Base-by-base conservation (phyloP, 2,888 invertebrate genomes). In the Dasypolia templi region DNA sequence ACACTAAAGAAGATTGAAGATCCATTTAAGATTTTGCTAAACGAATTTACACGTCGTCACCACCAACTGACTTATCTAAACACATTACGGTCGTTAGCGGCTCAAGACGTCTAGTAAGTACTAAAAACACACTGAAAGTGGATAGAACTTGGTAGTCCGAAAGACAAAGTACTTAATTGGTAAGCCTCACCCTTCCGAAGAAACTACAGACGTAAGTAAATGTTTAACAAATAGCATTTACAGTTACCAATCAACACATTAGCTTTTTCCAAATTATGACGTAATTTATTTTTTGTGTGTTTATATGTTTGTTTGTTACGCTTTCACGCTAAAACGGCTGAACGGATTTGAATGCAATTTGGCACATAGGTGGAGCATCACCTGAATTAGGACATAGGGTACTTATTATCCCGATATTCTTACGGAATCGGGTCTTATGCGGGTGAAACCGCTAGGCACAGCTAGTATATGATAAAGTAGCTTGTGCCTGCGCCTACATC, bases 51-150 rank as follows among this genome's bases (percentile, higher is more conserved):
- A 62, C 22, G n/a, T 35, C n/a, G 29, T 39, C 12, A 46, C 51
- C 46, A 69, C 29, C 19, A 64, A 29, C 17, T 46, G 29, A 61
- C n/a, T 63, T 46, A 39, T 53, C 49, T 32, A 42, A 75, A 46
- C 29, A 56, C 22, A 56, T 46, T 17, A 19, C 53, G 39, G 14
- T 32, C 29, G 11, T 19, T 35, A 22, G 29, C 7, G 29, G 4
- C n/a, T 22, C 0, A 26, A 22, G 6, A 17, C 51, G 51, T 53
- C 42, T 29, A 74, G 46, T 76, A 74, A 76, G n/a, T n/a, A 56
- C 22, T 56, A 32, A 46, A 29, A 63, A 42, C n/a, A 0, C 7
- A 17, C 3, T 49, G 39, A 42, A 39, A 46, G 6, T 19, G 2
- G 55, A 56, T 29, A 55, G 14, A 14, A 46, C 14, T 63, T 46